Base-by-base conservation (phyloP, 64 coral and sea anemone species). In the Porites australiensis region DNA sequence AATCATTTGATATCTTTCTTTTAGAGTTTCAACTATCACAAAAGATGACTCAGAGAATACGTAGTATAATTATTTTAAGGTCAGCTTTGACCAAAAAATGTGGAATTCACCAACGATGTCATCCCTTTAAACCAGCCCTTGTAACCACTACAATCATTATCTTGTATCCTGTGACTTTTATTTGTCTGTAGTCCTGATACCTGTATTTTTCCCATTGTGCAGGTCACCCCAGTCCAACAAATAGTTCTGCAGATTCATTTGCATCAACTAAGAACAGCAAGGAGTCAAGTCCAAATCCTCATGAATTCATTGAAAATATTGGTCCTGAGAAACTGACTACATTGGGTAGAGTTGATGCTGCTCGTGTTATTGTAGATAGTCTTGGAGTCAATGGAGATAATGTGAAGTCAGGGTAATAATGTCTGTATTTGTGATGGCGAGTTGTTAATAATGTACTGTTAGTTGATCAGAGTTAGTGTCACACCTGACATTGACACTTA, bases 281-380 rank as follows among this genome's bases (percentile, higher is more conserved):
- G 21, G 9, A 61, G 49, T 15, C 13, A 75, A 75, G 52, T 58
- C 44, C 70, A 88, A 44, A 73, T 16, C 70, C 86, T 74, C 9
- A 45, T 46, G 88, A 82, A 50, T 86, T 92, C 69, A 75, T 94
- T 53, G 74, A 90, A 13, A 77, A 73, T 53, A 91, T 99, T 83
- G 94, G 98, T 77, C 88, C 94, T 70, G 94, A 99, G 62, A 96
- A 93, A 61, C 62, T 99, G 18, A 99, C 98, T 13, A 83, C 85
- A 22, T 59, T 99, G 43, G 98, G 98, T 45, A 94, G 98, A 92
- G 89, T 96, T 54, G 91, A 93, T 81, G 67, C 98, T 50, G 98
- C 98, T 5, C 90, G 88, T 79, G 88, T 99, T 16, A 65, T 89
- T 10, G 71, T 99, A 11, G 94, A 94, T 51, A 96, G 62, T 72